phyloP scores from a whole-genome alignment of 2,888 invertebrate species.

The Phyto melanocephala region DNA sequence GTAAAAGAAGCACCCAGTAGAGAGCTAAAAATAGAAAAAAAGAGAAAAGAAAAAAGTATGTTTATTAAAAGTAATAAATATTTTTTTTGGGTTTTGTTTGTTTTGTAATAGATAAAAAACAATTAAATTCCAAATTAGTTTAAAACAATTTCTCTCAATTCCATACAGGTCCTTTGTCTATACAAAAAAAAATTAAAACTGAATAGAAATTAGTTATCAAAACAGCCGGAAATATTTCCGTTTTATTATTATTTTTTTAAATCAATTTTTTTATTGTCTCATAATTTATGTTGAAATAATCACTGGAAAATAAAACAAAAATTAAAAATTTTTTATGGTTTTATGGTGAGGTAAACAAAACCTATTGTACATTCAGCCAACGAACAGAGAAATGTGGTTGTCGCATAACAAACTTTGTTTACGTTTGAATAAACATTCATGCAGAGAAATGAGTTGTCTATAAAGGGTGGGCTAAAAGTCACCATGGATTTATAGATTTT shows the following conservation, averaged over 20 bases:
- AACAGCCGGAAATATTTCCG: constrained; percentile 25
- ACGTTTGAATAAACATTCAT: neutral
- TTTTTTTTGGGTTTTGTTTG: neutral
- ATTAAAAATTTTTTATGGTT: neutral
- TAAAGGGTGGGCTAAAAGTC: too few species aligned
- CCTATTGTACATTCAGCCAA: too few species aligned
- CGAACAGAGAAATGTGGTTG: neutral
- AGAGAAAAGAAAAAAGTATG: neutral
- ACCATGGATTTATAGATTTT: too few species aligned
- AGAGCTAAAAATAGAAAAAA: constrained; percentile 28
- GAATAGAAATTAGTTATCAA: too few species aligned
- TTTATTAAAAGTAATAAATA: neutral
- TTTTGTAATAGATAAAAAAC: neutral
- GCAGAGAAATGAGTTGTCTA: neutral
- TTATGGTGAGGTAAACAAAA: neutral
- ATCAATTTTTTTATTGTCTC: neutral
- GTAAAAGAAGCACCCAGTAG: constrained; percentile 1
- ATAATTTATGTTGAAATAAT: neutral
- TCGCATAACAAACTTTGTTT: neutral
- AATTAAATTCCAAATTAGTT: constrained; percentile 14
- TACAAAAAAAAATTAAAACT: neutral
- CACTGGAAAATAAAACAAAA: neutral
- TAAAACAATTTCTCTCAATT: neutral
- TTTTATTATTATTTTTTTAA: neutral
- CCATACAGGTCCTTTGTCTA: constrained; percentile 18